Evolutionary conservation across 2,888 invertebrate species (phyloP), one percentile per base, ranked within the genome.

Genomic region (Thera obeliscata): DNA sequence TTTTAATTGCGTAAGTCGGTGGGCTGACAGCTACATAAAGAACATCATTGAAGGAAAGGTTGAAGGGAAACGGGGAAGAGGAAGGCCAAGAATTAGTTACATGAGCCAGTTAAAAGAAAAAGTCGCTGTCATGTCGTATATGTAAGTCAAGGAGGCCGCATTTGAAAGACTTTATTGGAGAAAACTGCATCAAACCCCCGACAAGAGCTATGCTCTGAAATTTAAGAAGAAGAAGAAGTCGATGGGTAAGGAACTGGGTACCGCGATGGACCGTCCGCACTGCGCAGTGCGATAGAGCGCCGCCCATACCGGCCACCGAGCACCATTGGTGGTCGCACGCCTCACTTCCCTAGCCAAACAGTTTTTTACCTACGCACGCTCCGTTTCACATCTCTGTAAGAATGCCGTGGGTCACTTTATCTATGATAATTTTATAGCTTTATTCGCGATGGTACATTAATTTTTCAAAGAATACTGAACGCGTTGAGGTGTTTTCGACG

Each of bases 251-350:
- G 38, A 61, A 58, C 43, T 57, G 57, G 60, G 57, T 57, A 61
- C 56, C 38, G 41, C 62, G 50, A 41, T 52, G 56, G 54, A 46
- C 7, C 43, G 43, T 46, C 43, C 7, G 6, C 38, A 46, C 43
- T 62, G 60, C 66, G 58, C 61, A 65, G 49, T 61, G 64, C 57
- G 61, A 56, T 41, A 61, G n/a, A 66, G 67, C 65, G 61, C 76
- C 75, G 75, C 77, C 79, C 74, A 71, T 71, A 67, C 68, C 61
- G 62, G 69, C 8, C 79, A 74, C 68, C 61, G 64, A 70, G 22
- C 79, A 74, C 78, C 76, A 79, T 80, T 79, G 82, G 80, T 81
- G 82, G 81, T 76, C 81, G 74, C 74, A 71, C 77, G 77, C 73
- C 76, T 71, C 75, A 76, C 76, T 76, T 74, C 72, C 66, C 66